phyloP scores from a whole-genome alignment of 2,797 vertebrate species.

The Siniperca obscura region DNA sequence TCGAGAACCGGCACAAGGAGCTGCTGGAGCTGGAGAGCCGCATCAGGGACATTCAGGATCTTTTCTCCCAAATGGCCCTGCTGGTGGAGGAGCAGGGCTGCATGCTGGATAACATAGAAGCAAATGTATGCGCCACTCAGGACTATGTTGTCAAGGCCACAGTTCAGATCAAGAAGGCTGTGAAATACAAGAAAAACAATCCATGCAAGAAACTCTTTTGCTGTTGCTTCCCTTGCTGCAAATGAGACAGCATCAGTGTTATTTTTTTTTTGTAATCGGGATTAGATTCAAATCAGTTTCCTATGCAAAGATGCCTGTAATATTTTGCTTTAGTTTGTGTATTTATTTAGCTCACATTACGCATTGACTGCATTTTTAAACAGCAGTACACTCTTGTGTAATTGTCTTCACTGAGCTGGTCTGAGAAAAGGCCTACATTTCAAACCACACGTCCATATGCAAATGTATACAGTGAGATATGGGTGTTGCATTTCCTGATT shows the following conservation, averaged over 20 bases:
- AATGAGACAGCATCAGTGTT: conserved; percentile 30
- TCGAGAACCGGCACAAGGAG: conserved; percentile 95
- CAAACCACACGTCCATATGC: conserved; percentile 60
- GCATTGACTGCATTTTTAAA: neutral
- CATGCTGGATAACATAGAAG: conserved; percentile 91
- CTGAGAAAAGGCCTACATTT: conserved; percentile 34
- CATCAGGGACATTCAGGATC: conserved; percentile 92
- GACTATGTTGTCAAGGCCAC: conserved; percentile 89
- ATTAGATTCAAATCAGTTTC: conserved; percentile 14
- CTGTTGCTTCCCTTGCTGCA: conserved; percentile 92
- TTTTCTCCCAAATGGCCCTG: conserved; percentile 93
- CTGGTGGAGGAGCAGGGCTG: conserved; percentile 94
- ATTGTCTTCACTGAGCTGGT: conserved; percentile 14
- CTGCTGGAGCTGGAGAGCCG: conserved; percentile 93
- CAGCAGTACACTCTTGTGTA: neutral
- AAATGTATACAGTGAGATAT: conserved; percentile 51
- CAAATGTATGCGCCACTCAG: conserved; percentile 87
- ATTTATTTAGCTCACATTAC: conserved; percentile 40
- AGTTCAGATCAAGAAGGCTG: conserved; percentile 87
- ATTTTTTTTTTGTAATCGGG: neutral
- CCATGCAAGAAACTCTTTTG: conserved; percentile 92
- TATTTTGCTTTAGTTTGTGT: conserved; percentile 10
- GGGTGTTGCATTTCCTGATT: conserved; percentile 53
- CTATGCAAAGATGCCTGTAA: neutral
- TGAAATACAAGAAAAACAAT: conserved; percentile 90